Conservation (phyloP, 2,888 invertebrate genomes). For the Acleris holmiana region DNA sequence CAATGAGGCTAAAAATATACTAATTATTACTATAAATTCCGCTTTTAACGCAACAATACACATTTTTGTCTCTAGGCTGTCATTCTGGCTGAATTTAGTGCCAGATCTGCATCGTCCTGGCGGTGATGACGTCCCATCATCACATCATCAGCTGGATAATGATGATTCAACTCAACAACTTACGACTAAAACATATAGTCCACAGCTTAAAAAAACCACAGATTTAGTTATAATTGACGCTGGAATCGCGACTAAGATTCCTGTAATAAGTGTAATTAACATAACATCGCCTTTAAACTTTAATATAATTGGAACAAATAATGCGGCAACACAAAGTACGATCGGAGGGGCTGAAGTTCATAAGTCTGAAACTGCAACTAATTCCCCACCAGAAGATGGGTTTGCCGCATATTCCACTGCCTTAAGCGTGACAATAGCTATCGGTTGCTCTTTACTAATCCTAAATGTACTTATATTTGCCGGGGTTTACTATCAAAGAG, state of each 20-base stretch:
- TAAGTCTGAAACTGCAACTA: slow-evolving; percentile 76
- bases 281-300: slow-evolving; percentile 75
- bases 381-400: slow-evolving; percentile 90
- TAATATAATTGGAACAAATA: slow-evolving; percentile 68
- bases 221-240: slow-evolving; percentile 75
- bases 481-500: slow-evolving; percentile 96
- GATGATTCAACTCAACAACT: slow-evolving; percentile 86
- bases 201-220: slow-evolving; percentile 83
- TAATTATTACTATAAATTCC: too few species aligned
- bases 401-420: slow-evolving; percentile 96
- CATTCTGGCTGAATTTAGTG: slow-evolving; percentile 97
- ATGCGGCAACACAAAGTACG: slow-evolving; percentile 65
- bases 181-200: slow-evolving; percentile 83
- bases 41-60: not conserved
- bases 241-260: slow-evolving; percentile 70
- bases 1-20: too few species aligned
- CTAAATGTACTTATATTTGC: slow-evolving; percentile 97
- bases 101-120: slow-evolving; percentile 96
- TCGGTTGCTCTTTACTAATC: slow-evolving; percentile 96
- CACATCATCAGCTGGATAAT: slow-evolving; percentile 93
- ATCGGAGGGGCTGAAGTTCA: slow-evolving; percentile 60
- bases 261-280: slow-evolving; percentile 68
- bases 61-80: slow-evolving; percentile 84
- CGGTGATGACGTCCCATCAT: slow-evolving; percentile 92
- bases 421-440: slow-evolving; percentile 96